These are phyloP conservation scores for Dyspetes luteomarginatus DNA, from an alignment of 2,888 invertebrate genomes.

Conservation along the genomic window DNA sequence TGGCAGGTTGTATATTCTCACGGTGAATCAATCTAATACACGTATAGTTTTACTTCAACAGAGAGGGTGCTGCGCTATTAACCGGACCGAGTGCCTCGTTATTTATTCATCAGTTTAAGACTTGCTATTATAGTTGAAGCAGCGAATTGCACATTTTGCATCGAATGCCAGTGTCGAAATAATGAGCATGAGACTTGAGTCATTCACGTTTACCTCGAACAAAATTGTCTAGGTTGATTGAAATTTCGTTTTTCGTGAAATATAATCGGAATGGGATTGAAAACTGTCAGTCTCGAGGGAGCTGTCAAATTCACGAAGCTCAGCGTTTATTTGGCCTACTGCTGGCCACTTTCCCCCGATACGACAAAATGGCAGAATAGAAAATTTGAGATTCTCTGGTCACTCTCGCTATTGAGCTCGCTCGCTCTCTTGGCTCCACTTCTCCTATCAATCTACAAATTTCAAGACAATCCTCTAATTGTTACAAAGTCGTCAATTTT, in stretches of 20 bases:
- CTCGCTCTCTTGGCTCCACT: constrained; percentile 43
- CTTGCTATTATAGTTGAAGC: neutral
- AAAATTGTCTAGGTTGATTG: neutral
- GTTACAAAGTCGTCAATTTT: constrained; percentile 65
- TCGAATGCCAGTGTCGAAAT: neutral
- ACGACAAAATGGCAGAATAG: constrained; percentile 39
- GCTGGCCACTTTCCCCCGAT: constrained; percentile 55
- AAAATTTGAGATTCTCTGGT: constrained; percentile 52
- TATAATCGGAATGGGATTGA: neutral
- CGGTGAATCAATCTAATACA: neutral
- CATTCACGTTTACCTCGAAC: too few species aligned
- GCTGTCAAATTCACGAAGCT: constrained; percentile 59
- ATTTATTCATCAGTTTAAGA: neutral
- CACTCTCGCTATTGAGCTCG: constrained; percentile 25
- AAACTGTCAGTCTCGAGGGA: constrained; percentile 53
- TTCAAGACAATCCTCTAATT: constrained; percentile 47
- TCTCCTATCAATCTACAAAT: constrained; percentile 35
- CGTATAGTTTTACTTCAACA: neutral
- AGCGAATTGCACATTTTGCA: neutral
- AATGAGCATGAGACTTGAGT: neutral
- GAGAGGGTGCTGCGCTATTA: neutral
- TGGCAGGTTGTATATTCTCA: neutral
- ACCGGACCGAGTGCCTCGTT: neutral
- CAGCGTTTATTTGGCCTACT: constrained; percentile 58
- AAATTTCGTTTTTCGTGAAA: neutral